Conservation (phyloP, 2,113 vertebrate genomes). For the Chionomys nivalis region DNA sequence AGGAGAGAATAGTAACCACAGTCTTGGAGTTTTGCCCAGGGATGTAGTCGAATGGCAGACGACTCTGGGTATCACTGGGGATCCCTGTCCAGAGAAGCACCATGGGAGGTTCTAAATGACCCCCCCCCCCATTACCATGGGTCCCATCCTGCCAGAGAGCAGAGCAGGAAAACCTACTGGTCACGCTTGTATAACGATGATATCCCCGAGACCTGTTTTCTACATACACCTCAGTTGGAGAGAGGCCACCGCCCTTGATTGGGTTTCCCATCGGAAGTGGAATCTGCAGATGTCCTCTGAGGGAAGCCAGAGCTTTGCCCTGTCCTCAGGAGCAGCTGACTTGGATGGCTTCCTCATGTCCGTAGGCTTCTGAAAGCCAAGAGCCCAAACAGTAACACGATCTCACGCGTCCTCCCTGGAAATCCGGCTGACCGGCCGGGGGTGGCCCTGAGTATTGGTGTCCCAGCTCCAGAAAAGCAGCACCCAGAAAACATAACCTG, state of each 20-base stretch:
- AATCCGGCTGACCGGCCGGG: not conserved
- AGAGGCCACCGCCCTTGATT: not conserved
- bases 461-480: slow-evolving; percentile 34
- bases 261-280: not conserved
- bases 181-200: not conserved
- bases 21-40: not conserved
- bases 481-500: not conserved
- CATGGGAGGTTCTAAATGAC: fast-evolving
- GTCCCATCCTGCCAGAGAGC: not conserved
- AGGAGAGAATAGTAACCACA: not conserved
- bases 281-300: not conserved
- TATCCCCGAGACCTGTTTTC: not conserved
- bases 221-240: not conserved
- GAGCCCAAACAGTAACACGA: slow-evolving; percentile 52
- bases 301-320: not conserved
- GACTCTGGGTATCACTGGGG: not conserved
- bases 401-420: slow-evolving; percentile 58
- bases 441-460: not conserved
- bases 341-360: not conserved
- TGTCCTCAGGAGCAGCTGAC: slow-evolving; percentile 35
- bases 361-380: slow-evolving; percentile 39
- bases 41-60: not conserved
- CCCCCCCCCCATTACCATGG: fast-evolving
- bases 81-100: not conserved
- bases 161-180: not conserved